Evolutionary conservation across 1,140 invertebrate species (phyloP).

Genomic region (Eciton burchellii): DNA sequence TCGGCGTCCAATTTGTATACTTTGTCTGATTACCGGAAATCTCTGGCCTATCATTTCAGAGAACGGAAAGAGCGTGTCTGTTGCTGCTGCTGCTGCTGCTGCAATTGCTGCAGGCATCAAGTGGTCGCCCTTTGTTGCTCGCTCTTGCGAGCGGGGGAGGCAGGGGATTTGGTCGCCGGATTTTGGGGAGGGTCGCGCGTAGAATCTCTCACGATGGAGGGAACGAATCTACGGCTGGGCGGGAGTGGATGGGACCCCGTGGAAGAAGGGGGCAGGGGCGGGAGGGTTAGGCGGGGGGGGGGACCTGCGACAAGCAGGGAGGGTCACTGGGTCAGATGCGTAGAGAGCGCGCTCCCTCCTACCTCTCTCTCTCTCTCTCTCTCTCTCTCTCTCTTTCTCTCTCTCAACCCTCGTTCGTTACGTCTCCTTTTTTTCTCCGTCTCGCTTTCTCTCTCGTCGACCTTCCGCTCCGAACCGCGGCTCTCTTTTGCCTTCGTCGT

Average conservation of each 20-base stretch:
- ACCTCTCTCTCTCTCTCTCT: slow-evolving; percentile 27
- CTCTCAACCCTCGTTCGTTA: slow-evolving; percentile 67
- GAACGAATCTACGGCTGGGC: slow-evolving; percentile 15
- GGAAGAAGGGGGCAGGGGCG: neutral
- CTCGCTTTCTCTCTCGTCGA: slow-evolving; percentile 45
- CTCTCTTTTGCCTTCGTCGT: slow-evolving; percentile 67
- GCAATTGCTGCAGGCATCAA: slow-evolving; percentile 44
- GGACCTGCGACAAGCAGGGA: slow-evolving; percentile 76
- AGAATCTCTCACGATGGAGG: slow-evolving; percentile 26
- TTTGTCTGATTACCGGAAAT: neutral
- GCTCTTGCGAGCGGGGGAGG: slow-evolving; percentile 22
- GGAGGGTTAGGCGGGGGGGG: slow-evolving; percentile 65
- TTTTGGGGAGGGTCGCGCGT: slow-evolving; percentile 64
- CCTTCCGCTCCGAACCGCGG: slow-evolving; percentile 51
- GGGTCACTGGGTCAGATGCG: slow-evolving; percentile 84
- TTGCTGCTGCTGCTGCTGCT: too few relatives aligned
- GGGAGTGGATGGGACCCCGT: slow-evolving; percentile 48
- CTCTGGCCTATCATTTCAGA: neutral
- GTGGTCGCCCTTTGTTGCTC: slow-evolving; percentile 33
- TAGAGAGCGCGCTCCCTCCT: slow-evolving; percentile 72
- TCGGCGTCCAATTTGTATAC: neutral
- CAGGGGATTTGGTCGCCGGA: slow-evolving; percentile 66
- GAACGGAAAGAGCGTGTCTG: neutral
- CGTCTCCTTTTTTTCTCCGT: slow-evolving; percentile 54
- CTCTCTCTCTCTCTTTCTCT: slow-evolving; percentile 49